Evolutionary conservation across 2,888 invertebrate genomes (phyloP), one percentile per base, ranked within the genome.

Genomic region (Epicampocera succincta): DNA sequence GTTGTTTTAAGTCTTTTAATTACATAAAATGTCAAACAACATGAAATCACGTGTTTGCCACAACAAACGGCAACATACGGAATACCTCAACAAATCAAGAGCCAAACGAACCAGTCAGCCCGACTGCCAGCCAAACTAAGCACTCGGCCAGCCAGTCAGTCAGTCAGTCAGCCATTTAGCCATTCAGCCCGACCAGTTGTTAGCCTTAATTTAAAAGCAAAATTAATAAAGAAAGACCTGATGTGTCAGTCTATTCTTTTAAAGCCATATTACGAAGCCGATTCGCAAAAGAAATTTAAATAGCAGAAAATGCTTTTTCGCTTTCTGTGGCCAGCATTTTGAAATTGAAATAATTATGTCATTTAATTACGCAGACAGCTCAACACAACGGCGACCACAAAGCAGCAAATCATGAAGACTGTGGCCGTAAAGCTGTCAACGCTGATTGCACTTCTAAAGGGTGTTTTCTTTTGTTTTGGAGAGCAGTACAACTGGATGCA

Each of bases 321-420:
- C 46, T 73, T 29, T 46, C 80, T 65, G 84, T 65, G 79, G 56
- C 58, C 80, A 79, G 54, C 54, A 84, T 83, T 83, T 63, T 74
- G 48, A 79, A 90, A 88, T 90, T 88, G 89, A 87, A 89, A 89
- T 89, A 89, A 89, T 89, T 89, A 90, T 90, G 89, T 88, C 90
- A 89, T 89, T 89, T 89, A 89, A 89, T 90, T 89, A 89, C 86
- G 89, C 88, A 86, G 87, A 87, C 89, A 89, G 88, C 85, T 82
- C 80, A 84, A 80, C 73, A 82, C 54, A 80, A 63, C 61, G 66
- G 33, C 50, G 58, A 42, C 66, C 75, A 75, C 48, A 75, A 61
- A 72, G 52, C 75, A 71, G 33, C 63, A 69, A 77, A 61, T 69
- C 65, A 63, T 42, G 65, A 58, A 63, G 46, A 56, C 68, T 58